Conservation (phyloP, 2,113 vertebrate species). For the Hiodon alosoides region DNA sequence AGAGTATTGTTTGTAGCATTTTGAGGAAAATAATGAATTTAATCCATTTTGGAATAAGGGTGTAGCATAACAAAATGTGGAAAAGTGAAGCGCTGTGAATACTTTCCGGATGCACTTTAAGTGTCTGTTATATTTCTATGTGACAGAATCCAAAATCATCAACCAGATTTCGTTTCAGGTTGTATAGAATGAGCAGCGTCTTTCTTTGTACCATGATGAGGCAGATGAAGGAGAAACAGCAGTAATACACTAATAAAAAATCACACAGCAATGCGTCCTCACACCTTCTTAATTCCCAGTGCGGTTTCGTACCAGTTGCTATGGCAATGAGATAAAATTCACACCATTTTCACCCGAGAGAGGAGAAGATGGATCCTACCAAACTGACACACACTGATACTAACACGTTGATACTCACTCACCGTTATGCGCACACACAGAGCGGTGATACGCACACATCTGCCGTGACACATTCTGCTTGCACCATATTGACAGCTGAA, state of each 20-base stretch:
- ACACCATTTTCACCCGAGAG: slow-evolving; percentile 66
- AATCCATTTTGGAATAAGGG: too few relatives aligned
- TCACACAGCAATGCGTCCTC: slow-evolving; percentile 66
- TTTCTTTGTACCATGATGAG: slow-evolving; percentile 31
- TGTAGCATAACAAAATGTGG: too few relatives aligned
- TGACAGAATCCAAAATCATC: too few relatives aligned
- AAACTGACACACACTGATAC: slow-evolving; percentile 43
- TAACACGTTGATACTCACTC: slow-evolving; percentile 18
- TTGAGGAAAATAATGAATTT: too few relatives aligned
- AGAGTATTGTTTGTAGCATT: too few relatives aligned
- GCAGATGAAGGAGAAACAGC: slow-evolving; percentile 9
- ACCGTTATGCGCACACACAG: not conserved
- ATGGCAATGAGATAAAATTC: slow-evolving; percentile 69
- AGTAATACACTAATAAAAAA: slow-evolving; percentile 61
- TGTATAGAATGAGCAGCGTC: too few relatives aligned
- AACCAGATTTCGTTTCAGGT: too few relatives aligned
- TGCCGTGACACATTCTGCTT: slow-evolving; percentile 11
- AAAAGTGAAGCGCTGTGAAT: too few relatives aligned
- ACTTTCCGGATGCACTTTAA: too few relatives aligned
- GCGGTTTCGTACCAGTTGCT: slow-evolving; percentile 59
- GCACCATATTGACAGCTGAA: not conserved
- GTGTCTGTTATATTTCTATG: too few relatives aligned
- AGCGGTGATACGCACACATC: slow-evolving; percentile 20
- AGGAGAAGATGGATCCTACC: slow-evolving; percentile 56
- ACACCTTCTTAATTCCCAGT: slow-evolving; percentile 63